These are phyloP conservation scores for Accipiter fasciatus DNA, from an alignment of 2,797 vertebrate species.

Conservation along the genomic window DNA sequence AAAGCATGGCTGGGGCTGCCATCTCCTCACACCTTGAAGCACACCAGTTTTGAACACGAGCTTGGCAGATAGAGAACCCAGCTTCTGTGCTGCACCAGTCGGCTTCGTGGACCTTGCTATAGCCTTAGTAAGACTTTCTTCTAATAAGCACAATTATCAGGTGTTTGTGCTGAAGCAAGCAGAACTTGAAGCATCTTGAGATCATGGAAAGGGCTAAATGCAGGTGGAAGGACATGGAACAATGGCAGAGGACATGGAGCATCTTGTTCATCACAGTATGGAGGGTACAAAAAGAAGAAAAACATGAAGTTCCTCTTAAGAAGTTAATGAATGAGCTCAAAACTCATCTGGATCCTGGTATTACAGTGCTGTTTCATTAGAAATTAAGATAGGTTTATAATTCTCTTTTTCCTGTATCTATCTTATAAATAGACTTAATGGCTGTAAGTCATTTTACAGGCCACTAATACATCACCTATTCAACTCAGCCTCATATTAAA, in stretches of 20 bases:
- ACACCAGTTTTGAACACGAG: not conserved
- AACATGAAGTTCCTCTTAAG: not conserved
- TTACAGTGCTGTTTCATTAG: not conserved
- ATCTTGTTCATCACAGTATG: not conserved
- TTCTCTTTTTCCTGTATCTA: not conserved
- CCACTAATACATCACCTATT: slow-evolving; percentile 45
- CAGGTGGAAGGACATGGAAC: not conserved
- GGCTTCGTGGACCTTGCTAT: not conserved
- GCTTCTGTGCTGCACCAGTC: not conserved
- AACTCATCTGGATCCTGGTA: not conserved
- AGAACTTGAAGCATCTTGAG: not conserved
- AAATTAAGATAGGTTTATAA: not conserved
- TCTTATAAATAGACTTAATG: slow-evolving; percentile 43
- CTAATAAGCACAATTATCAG: not conserved
- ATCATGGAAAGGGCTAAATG: not conserved
- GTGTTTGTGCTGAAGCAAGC: not conserved
- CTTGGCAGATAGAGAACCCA: not conserved
- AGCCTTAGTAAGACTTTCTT: not conserved
- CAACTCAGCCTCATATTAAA: slow-evolving; percentile 53
- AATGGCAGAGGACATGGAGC: not conserved
- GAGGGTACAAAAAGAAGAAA: not conserved
- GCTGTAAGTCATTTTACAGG: slow-evolving; percentile 31
- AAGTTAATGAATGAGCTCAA: not conserved
- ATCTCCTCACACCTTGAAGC: not conserved
- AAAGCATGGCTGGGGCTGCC: not conserved